These are phyloP conservation scores for Tragelaphus buxtoni DNA, from an alignment of 2,113 vertebrate species.

Conservation along the genomic window DNA sequence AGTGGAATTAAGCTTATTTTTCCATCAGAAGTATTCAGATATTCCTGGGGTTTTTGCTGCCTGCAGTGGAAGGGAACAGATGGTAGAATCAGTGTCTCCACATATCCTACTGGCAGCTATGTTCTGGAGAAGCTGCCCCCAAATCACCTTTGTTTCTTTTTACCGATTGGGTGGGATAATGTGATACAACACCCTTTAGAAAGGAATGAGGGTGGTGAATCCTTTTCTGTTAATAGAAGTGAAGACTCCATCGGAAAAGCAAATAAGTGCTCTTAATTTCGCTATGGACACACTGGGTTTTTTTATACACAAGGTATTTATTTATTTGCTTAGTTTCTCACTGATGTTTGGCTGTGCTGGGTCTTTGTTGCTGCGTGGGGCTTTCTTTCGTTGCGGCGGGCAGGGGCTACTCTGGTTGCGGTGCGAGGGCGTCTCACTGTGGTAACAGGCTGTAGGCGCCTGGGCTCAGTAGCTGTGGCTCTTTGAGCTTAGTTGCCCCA, in stretches of 20 bases:
- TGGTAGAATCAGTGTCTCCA: not conserved
- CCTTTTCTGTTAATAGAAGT: not conserved
- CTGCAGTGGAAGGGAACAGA: not conserved
- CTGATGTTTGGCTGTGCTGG: not conserved
- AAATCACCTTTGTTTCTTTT: not conserved
- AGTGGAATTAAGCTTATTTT: not conserved
- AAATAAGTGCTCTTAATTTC: not conserved
- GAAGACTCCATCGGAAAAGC: not conserved
- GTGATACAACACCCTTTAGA: not conserved
- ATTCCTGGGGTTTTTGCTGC: not conserved
- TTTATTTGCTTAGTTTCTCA: not conserved
- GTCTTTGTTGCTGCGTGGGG: not conserved
- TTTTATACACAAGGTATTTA: not conserved
- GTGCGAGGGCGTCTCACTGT: fast-evolving
- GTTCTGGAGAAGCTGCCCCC: not conserved
- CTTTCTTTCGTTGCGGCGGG: fast-evolving
- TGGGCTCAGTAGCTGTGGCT: not conserved
- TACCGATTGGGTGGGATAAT: fast-evolving
- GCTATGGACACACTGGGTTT: fast-evolving
- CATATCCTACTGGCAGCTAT: too few relatives aligned
- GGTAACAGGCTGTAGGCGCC: not conserved
- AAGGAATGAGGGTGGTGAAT: fast-evolving
- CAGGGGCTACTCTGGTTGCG: not conserved
- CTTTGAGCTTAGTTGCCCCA: not conserved
- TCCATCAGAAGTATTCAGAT: not conserved